These are phyloP conservation scores for Oryzias sinensis DNA, from an alignment of 2,797 vertebrate species.

Conservation along the genomic window DNA sequence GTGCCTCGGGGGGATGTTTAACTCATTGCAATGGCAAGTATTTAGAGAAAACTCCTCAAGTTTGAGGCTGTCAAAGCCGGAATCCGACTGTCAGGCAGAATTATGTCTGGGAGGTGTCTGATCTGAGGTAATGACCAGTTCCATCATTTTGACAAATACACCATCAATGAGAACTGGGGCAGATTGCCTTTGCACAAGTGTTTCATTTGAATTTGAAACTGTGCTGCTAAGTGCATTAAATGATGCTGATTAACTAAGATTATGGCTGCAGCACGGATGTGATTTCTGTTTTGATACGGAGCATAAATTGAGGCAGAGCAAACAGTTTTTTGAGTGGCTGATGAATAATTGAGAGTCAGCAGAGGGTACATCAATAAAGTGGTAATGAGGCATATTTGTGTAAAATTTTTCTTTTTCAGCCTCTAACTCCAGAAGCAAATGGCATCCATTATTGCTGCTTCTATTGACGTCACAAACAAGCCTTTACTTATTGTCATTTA, in stretches of 20 bases:
- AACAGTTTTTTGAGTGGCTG: constrained; percentile 62
- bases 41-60: constrained; percentile 97
- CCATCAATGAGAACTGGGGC: constrained; percentile 65
- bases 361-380: constrained; percentile 73
- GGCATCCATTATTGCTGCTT: constrained; percentile 21
- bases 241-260: constrained; percentile 76
- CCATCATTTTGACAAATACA: constrained; percentile 70
- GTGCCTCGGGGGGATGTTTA: constrained; percentile 97
- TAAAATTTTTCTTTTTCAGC: constrained; percentile 54
- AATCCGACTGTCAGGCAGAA: constrained; percentile 94
- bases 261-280: constrained; percentile 66
- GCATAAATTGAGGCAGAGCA: constrained; percentile 67
- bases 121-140: constrained; percentile 93
- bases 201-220: constrained; percentile 72
- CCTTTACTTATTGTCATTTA: background rate
- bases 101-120: constrained; percentile 87
- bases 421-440: constrained; percentile 37
- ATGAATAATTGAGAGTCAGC: constrained; percentile 80
- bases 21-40: constrained; percentile 95
- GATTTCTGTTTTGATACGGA: constrained; percentile 72
- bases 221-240: constrained; percentile 73
- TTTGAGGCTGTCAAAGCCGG: constrained; percentile 90
- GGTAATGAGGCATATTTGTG: constrained; percentile 73
- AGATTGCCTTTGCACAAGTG: constrained; percentile 57
- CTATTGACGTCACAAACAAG: background rate